Conservation (phyloP, 1,140 invertebrate species). For the Leptinotarsa defecta region DNA sequence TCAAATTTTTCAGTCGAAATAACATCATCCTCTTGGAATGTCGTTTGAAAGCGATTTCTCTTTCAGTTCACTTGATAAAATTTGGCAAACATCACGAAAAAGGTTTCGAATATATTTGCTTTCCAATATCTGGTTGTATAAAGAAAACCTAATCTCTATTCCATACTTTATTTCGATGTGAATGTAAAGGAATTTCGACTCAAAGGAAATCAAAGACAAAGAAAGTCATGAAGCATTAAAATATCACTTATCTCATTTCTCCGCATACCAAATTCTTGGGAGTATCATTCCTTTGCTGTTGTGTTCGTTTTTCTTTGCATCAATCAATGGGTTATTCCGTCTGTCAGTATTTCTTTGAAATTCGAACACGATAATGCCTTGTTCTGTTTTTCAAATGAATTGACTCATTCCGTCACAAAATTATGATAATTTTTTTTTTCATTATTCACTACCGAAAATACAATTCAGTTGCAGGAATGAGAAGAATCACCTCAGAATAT, state of each 20-base stretch:
- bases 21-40: neutral
- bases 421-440: too few relatives aligned
- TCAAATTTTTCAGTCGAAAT: neutral
- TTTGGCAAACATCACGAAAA: neutral
- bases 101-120: neutral
- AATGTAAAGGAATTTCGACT: neutral
- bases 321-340: too few relatives aligned
- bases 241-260: neutral
- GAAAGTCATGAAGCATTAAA: neutral
- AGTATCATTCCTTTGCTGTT: too few relatives aligned
- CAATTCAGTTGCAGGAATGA: too few relatives aligned
- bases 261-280: too few relatives aligned
- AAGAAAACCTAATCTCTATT: neutral
- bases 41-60: neutral
- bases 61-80: neutral
- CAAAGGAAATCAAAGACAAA: constrained; percentile 1
- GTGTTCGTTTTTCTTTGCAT: too few relatives aligned
- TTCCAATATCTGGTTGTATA: neutral
- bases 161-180: neutral
- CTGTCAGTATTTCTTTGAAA: too few relatives aligned
- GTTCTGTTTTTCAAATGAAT: too few relatives aligned
- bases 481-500: too few relatives aligned
- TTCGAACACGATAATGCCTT: too few relatives aligned
- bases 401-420: too few relatives aligned
- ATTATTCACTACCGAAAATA: too few relatives aligned